Base-by-base conservation (phyloP, 2,888 invertebrate genomes). In the Schrankia costaestrigalis region DNA sequence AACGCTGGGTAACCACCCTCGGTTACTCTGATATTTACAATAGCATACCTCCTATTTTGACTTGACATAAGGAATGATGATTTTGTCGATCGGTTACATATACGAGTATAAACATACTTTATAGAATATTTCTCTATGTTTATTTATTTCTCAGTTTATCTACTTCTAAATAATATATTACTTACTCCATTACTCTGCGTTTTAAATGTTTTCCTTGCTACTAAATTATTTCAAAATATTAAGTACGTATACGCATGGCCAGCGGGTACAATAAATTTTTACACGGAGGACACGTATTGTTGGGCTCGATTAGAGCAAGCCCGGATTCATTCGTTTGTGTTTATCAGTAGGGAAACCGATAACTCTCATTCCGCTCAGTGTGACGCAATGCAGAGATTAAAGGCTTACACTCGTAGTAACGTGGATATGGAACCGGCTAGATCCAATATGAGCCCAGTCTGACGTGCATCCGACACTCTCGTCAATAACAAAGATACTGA, bases 371-470 rank as follows among this genome's bases (percentile, higher is more conserved):
- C 78, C 77, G 77, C 75, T 73, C 67, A 65, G 75, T 67, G 75
- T 83, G 84, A 81, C 83, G 83, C 84, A 83, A 79, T 81, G 80
- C 77, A 81, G 80, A 80, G 83, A 85, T 83, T 84, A 85, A 80
- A 80, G 73, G 85, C 74, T 83, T 83, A 79, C 71, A 75, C 67
- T 71, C 68, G 73, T 72, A 74, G 70, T 71, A 59, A 63, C 69
- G 67, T 60, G 72, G 69, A 71, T 73, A 70, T 75, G 71, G 66
- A 67, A 69, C 64, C 60, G 56, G 66, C 63, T 66, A 71, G 73
- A 79, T 78, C 79, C 76, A 73, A 75, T 75, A 75, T 76, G 74
- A 78, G 70, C 62, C 70, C 69, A 57, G 56, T 57, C 62, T 71
- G 75, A 77, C 72, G 68, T 68, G 67, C 63, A 63, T 48, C 55